Evolutionary conservation across 2,888 invertebrate genomes (phyloP).

Genomic region (Drosophila helvetica): DNA sequence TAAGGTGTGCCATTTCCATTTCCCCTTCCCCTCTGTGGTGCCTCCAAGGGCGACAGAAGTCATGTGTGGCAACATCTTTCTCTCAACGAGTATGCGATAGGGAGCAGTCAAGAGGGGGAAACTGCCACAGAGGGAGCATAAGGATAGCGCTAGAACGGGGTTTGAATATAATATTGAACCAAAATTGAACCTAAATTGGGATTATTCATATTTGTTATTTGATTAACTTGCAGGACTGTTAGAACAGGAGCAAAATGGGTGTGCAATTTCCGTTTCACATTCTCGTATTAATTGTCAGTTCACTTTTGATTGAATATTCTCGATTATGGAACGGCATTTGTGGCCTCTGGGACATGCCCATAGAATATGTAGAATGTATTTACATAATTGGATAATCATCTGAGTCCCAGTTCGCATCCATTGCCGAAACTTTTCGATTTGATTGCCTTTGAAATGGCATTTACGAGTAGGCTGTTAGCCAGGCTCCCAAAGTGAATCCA

Average conservation of each 20-base stretch:
- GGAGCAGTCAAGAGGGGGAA: neutral
- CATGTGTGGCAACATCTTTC: neutral
- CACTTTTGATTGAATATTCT: neutral
- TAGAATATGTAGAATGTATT: neutral
- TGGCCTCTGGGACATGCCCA: neutral
- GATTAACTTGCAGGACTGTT: neutral
- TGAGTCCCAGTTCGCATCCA: constrained; percentile 17
- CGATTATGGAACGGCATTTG: neutral
- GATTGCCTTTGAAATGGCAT: constrained; percentile 38
- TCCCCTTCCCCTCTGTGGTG: neutral
- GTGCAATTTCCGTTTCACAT: too few relatives aligned
- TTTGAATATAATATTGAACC: too few relatives aligned
- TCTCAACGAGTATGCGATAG: neutral
- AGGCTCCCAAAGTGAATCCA: constrained; percentile 32
- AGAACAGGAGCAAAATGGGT: too few relatives aligned
- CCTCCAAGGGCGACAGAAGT: neutral
- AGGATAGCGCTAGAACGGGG: too few relatives aligned
- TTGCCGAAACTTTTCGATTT: constrained; percentile 35
- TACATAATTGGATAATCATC: constrained; percentile 1
- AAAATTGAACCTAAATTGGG: neutral
- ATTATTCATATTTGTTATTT: neutral
- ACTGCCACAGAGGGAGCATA: neutral
- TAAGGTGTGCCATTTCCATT: constrained; percentile 26
- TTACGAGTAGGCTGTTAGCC: constrained; percentile 29
- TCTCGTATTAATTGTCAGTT: too few relatives aligned